phyloP scores from a whole-genome alignment of 2,888 invertebrate genomes.

The Tuta absoluta region DNA sequence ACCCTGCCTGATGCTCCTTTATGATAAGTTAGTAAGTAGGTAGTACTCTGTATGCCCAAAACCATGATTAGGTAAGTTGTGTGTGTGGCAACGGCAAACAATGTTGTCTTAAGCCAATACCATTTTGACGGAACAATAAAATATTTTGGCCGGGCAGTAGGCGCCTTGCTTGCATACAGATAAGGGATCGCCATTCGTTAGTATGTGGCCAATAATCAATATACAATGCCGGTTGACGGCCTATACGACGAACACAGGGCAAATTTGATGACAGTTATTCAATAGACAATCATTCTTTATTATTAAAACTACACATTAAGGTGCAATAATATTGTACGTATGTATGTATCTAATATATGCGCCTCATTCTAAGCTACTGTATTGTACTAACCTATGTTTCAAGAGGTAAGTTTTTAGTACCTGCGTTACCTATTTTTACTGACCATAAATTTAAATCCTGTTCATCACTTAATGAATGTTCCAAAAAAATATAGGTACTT shows the following conservation, averaged over 20 bases:
- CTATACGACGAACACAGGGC: neutral
- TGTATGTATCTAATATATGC: too few species aligned
- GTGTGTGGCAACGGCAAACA: conserved; percentile 44
- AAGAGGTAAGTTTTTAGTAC: too few species aligned
- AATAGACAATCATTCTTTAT: neutral
- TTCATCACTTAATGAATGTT: neutral
- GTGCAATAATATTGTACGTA: too few species aligned
- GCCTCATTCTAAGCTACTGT: too few species aligned
- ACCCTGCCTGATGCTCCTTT: too few species aligned
- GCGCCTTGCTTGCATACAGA: conserved; percentile 45
- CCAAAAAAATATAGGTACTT: neutral
- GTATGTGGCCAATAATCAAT: conserved; percentile 34
- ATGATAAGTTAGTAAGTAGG: too few species aligned
- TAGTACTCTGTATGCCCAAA: neutral
- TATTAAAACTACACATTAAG: too few species aligned
- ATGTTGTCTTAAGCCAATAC: conserved; percentile 12
- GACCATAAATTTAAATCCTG: too few species aligned
- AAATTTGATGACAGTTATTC: neutral
- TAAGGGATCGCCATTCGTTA: conserved; percentile 22
- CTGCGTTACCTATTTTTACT: too few species aligned
- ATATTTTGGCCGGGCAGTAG: conserved; percentile 52
- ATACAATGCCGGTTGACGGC: conserved; percentile 11
- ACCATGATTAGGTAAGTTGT: neutral
- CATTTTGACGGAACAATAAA: conserved; percentile 57
- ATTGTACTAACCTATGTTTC: too few species aligned